These are phyloP conservation scores for Cercopithecus mitis DNA, from an alignment of 2,797 vertebrate species.

Conservation along the genomic window DNA sequence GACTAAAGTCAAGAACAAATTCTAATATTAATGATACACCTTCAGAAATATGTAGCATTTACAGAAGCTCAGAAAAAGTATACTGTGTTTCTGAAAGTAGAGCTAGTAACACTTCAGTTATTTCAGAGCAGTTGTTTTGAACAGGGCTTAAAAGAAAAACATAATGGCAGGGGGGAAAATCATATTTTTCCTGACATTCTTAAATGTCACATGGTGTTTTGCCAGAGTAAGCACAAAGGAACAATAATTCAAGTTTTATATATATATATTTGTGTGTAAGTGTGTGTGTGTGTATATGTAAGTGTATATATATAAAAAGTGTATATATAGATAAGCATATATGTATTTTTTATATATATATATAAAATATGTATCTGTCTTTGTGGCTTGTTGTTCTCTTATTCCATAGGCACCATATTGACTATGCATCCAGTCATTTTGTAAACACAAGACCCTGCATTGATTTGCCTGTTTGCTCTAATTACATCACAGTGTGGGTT, in stretches of 20 bases:
- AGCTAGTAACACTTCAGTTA: background rate
- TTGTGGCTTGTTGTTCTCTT: conserved; percentile 34
- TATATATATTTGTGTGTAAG: background rate
- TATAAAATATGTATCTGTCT: background rate
- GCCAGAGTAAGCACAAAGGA: conserved; percentile 61
- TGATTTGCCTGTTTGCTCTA: conserved; percentile 77
- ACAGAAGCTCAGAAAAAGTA: conserved; percentile 29
- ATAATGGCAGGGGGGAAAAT: conserved; percentile 45
- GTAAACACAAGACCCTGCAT: conserved; percentile 73
- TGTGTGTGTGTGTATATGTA: fast-evolving
- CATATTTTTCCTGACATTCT: conserved; percentile 71
- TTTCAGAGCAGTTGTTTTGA: conserved; percentile 29
- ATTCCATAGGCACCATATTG: background rate
- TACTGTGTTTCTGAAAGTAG: fast-evolving
- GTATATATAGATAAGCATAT: too few species aligned
- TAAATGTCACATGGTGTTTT: conserved; percentile 71
- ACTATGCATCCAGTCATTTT: conserved; percentile 57
- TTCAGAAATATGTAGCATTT: background rate
- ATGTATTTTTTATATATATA: too few species aligned
- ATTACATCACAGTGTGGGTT: conserved; percentile 74
- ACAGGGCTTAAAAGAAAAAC: background rate
- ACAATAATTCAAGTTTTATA: conserved; percentile 54
- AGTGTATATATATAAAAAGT: too few species aligned
- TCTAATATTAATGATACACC: background rate
- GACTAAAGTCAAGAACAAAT: conserved; percentile 8